Percentiles rank a stretch among this genome's conserved stretches.
phyloP scores from a whole-genome alignment of 2,888 invertebrate species.

The Pseudococcus longispinus region DNA sequence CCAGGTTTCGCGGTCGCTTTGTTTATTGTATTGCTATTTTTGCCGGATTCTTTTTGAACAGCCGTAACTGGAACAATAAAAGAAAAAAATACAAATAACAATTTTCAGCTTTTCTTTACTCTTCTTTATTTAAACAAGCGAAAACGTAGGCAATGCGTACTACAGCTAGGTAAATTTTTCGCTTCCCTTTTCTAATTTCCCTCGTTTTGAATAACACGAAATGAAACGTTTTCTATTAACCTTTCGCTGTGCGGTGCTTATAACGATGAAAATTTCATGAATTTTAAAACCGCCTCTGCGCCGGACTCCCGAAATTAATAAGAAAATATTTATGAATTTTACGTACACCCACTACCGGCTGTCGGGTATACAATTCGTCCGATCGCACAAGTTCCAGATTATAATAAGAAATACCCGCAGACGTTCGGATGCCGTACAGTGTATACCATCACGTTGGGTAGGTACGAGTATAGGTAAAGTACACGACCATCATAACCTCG shows the following conservation, averaged over 20 bases:
- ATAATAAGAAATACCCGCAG: not conserved
- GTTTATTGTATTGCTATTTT: conserved; percentile 5
- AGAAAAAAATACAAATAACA: conserved; percentile 4
- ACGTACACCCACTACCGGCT: not conserved
- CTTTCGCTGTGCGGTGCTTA: not conserved
- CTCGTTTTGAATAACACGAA: not conserved
- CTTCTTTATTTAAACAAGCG: not conserved
- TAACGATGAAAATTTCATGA: conserved; percentile 5
- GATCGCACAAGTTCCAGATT: not conserved
- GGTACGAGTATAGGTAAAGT: not conserved
- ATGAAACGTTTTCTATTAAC: not conserved
- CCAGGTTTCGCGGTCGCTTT: conserved; percentile 19
- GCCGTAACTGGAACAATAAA: conserved; percentile 38
- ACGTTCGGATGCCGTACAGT: not conserved
- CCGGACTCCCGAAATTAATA: not conserved
- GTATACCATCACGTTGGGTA: not conserved
- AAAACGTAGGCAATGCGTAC: not conserved
- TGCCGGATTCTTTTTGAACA: conserved; percentile 34
- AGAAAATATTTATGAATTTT: conserved; percentile 11
- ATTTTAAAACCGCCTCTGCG: not conserved
- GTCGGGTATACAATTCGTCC: not conserved
- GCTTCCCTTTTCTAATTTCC: not conserved
- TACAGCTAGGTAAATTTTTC: not conserved
- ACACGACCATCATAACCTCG: not conserved
- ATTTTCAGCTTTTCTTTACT: not conserved